These are phyloP conservation scores for Bembecia ichneumoniformis DNA, from an alignment of 2,888 invertebrate genomes.

Conservation along the genomic window DNA sequence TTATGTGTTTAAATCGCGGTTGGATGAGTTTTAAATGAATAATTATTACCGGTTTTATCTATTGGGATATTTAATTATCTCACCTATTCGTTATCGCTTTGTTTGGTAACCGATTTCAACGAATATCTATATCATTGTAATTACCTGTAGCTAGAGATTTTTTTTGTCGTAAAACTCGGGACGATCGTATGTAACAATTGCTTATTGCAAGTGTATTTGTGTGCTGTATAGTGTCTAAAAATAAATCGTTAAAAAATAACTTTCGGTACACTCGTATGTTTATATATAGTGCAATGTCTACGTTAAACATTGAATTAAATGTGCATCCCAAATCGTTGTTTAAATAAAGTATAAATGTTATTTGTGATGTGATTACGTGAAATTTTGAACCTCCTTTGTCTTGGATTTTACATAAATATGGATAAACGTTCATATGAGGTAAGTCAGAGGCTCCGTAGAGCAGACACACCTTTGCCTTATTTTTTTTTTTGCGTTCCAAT, in stretches of 20 bases:
- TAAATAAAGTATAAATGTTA: slow-evolving; percentile 15
- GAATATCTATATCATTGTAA: not conserved
- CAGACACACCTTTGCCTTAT: not conserved
- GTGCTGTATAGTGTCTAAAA: slow-evolving; percentile 21
- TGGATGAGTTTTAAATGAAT: not conserved
- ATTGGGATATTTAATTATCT: not conserved
- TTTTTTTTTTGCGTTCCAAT: not conserved
- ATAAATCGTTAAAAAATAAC: slow-evolving; percentile 37
- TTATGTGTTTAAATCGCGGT: slow-evolving; percentile 3
- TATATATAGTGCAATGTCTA: slow-evolving; percentile 49
- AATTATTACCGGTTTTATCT: not conserved
- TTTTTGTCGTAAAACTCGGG: slow-evolving; percentile 1
- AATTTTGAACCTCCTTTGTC: slow-evolving; percentile 25
- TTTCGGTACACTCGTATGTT: slow-evolving; percentile 21
- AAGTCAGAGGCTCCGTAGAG: slow-evolving; percentile 10
- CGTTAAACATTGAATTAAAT: slow-evolving; percentile 35
- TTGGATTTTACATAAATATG: slow-evolving; percentile 46
- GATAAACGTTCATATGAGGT: slow-evolving; percentile 64
- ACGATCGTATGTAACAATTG: slow-evolving; percentile 17
- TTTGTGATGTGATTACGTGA: slow-evolving; percentile 27
- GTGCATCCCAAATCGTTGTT: slow-evolving; percentile 37
- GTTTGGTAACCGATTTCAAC: not conserved
- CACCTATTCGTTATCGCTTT: not conserved
- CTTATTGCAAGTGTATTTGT: slow-evolving; percentile 11
- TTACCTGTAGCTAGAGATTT: not conserved